Base-by-base conservation (phyloP, 2,797 vertebrate species). In the Astyanax mexicanus region DNA sequence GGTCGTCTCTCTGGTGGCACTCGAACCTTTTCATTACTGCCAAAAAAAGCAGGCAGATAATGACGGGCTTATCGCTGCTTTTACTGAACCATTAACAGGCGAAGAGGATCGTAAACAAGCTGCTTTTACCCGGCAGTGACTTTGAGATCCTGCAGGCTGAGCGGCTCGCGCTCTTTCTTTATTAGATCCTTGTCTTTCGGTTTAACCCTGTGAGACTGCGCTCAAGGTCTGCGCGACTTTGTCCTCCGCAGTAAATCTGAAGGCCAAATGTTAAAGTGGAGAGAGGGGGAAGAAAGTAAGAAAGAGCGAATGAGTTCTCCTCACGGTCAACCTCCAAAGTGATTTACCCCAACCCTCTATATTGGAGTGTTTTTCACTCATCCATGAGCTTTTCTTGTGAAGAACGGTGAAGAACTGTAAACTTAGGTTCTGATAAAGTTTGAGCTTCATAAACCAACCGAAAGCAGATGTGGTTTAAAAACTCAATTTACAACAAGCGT, bases 171-270 rank as follows among this genome's bases (percentile, higher is more conserved):
- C 66, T 47, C 47, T 77, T 66, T 54, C 66, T 55, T 77, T 62
- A 67, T 70, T 45, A 70, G 27, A 55, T 5, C 19, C 9, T 13
- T 37, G 40, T 80, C 60, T 80, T 25, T n/a, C 27, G 57, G 29
- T 77, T 45, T 17, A 49, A 23, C 72, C 72, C 65, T 72, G 61
- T 51, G 72, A 65, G 38, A 60, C 42, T 3, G 0, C 40, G 27
- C 45, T 49, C 67, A 79, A 62, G 73, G 76, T 65, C 68, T 47
- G 29, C n/a, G 25, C 67, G 72, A 71, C 72, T 80, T 71, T 70
- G 68, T 68, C 38, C 70, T 74, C 64, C 54, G 58, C 35, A 61
- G 51, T 57, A 60, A 80, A 77, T 58, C 64, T 15, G 55, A 68
- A n/a, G n/a, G n/a, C 60, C 70, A 40, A 71, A 44, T 66, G 72